phyloP scores from a whole-genome alignment of 2,113 vertebrate genomes.

The Leucopternis melanops region DNA sequence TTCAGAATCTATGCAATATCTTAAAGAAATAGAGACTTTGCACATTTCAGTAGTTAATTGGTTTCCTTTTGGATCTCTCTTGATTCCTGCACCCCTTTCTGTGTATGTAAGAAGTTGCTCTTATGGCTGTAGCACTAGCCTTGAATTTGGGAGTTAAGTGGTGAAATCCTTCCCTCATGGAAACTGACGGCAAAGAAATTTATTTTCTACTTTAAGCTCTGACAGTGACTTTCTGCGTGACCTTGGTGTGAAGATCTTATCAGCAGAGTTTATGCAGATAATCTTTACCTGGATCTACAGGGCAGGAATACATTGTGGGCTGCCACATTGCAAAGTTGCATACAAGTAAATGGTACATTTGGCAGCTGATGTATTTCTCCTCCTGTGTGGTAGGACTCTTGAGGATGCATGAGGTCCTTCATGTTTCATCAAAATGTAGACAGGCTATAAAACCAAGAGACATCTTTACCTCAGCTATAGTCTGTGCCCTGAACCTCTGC shows the following conservation, averaged over 20 bases:
- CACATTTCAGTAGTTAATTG: not conserved
- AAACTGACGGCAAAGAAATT: not conserved
- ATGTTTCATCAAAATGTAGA: not conserved
- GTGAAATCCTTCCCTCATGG: not conserved
- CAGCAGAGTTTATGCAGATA: not conserved
- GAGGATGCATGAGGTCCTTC: not conserved
- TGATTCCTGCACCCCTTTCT: not conserved
- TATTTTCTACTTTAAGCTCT: not conserved
- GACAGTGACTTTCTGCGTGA: not conserved
- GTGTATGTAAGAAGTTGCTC: not conserved
- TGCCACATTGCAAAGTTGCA: rapidly evolving
- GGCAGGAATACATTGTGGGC: not conserved
- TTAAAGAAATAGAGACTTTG: slow-evolving; percentile 2
- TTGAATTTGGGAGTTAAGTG: not conserved
- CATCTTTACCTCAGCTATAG: not conserved
- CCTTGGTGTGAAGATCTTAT: not conserved
- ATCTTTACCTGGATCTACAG: not conserved
- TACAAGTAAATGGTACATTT: rapidly evolving
- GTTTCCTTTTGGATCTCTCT: not conserved
- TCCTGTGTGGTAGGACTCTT: not conserved
- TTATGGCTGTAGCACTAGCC: not conserved
- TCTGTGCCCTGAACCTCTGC: not conserved
- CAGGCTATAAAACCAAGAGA: not conserved
- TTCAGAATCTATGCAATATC: slow-evolving; percentile 19
- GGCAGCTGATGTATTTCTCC: not conserved